These are phyloP conservation scores for Vulpes ferrilata DNA, from an alignment of 2,113 vertebrate genomes.

Conservation along the genomic window DNA sequence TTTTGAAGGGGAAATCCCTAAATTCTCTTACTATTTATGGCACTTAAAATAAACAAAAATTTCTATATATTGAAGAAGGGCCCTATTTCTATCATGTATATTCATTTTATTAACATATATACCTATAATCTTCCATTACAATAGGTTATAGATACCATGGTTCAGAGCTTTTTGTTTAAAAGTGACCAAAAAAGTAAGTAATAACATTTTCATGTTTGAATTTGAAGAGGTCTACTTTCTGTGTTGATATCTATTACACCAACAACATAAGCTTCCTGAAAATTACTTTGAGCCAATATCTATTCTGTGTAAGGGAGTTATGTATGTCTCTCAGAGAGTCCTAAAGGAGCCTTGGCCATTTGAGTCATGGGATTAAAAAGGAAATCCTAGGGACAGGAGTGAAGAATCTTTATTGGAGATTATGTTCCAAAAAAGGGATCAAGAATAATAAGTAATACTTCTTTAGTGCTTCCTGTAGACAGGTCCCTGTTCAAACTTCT, in stretches of 20 bases:
- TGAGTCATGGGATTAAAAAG: conserved; percentile 42
- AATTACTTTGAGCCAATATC: background rate
- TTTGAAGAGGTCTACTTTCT: background rate
- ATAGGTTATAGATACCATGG: background rate
- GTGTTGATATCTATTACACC: background rate
- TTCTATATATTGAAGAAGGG: background rate
- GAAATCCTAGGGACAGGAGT: background rate
- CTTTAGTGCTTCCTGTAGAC: background rate
- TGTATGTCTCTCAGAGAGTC: background rate
- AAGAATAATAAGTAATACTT: background rate
- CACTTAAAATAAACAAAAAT: background rate
- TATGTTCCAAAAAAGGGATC: background rate
- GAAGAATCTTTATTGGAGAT: background rate
- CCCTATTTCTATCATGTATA: background rate
- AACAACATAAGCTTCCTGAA: background rate
- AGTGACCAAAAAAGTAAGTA: background rate
- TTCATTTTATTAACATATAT: background rate
- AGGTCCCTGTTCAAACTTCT: background rate
- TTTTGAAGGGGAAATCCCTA: fast-evolving
- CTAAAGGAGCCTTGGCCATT: background rate
- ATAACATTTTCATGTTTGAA: background rate
- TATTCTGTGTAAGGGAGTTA: background rate
- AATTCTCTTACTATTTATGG: background rate
- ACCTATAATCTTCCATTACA: background rate
- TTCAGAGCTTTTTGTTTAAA: background rate